Base-by-base conservation (phyloP, 2,113 vertebrate species). In the Silurus asotus region DNA sequence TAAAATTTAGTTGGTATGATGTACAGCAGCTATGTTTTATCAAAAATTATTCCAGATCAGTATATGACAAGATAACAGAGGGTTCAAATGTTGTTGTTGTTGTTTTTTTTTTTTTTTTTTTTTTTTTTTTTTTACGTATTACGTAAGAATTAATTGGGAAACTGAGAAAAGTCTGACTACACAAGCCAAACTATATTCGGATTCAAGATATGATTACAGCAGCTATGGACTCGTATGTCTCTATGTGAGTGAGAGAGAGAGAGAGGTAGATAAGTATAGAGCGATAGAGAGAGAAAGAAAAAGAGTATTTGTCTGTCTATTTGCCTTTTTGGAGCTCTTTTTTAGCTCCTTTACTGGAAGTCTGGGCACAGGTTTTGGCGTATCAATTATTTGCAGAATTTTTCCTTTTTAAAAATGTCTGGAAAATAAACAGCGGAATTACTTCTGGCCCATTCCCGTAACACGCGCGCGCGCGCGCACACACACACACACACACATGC, bases 391-490 rank as follows among this genome's bases (percentile, higher is more conserved):
- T 89, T 88, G 84, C 86, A 84, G 67, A 86, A 84, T 84, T 84
- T 84, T 86, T 70, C 86, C 64, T 83, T 79, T 87, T 82, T 78
- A 85, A 58, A 89, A 85, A 78, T 62, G 53, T 56, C 83, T 79
- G 88, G 75, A 88, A 86, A 89, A 88, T 81, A 89, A 89, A 88
- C 76, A 88, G 84, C 64, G 83, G 86, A 77, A 84, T 84, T 59
- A 88, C 72, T 88, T 81, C 76, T 25, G 72, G 61, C 51, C 74
- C 85, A 67, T 88, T 88, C 86, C 84, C 76, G 81, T 88, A 83
- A 88, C 67, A 58, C 58, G 28, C 28, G 2, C 28, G 2, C 28
- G 2, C 28, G 2, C 55, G 6, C 55, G 6, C 55, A 56, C 55
- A 56, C 55, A 56, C 55, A 56, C 55, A 56, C 55, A 56, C 55